Evolutionary conservation across 2,797 vertebrate species (phyloP).

Genomic region (Bradypus variegatus): DNA sequence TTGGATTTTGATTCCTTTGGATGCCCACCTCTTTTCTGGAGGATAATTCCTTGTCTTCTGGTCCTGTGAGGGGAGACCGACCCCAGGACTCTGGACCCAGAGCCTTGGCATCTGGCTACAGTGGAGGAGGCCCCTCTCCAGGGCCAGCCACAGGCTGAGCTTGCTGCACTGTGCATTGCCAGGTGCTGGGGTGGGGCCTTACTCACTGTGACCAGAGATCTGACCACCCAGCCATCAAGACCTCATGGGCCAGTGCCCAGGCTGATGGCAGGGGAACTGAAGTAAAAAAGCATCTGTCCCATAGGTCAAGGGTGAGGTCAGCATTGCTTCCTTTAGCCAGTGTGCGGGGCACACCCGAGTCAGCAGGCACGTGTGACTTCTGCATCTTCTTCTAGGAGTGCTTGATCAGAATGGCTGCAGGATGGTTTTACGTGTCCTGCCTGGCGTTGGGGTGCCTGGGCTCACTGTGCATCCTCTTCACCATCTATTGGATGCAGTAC

Average conservation of each 20-base stretch:
- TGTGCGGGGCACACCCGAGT: fast-evolving
- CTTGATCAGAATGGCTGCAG: slow-evolving; percentile 58
- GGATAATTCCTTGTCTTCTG: not conserved
- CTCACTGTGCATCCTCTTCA: slow-evolving; percentile 77
- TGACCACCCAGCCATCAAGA: not conserved
- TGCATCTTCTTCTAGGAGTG: not conserved
- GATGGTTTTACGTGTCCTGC: slow-evolving; percentile 76
- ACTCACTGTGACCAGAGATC: not conserved
- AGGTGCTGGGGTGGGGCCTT: not conserved
- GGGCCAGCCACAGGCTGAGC: not conserved
- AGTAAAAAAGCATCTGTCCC: not conserved
- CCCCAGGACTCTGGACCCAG: not conserved
- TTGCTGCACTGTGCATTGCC: not conserved
- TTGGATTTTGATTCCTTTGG: not conserved
- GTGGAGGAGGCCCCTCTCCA: not conserved
- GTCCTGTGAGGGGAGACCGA: not conserved
- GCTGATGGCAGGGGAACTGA: not conserved
- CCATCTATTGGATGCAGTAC: slow-evolving; percentile 76
- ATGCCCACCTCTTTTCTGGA: not conserved
- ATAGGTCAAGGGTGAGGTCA: not conserved
- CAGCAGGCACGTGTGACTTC: not conserved
- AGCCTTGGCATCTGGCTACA: not conserved
- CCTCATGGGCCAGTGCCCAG: not conserved
- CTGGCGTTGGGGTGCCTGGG: slow-evolving; percentile 77
- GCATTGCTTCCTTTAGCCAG: not conserved